A percentile compares a stretch with the other conserved stretches of the same genome.
Evolutionary conservation across 1,140 invertebrate genomes (phyloP).

Genomic region (Lepidotrigona ventralis): DNA sequence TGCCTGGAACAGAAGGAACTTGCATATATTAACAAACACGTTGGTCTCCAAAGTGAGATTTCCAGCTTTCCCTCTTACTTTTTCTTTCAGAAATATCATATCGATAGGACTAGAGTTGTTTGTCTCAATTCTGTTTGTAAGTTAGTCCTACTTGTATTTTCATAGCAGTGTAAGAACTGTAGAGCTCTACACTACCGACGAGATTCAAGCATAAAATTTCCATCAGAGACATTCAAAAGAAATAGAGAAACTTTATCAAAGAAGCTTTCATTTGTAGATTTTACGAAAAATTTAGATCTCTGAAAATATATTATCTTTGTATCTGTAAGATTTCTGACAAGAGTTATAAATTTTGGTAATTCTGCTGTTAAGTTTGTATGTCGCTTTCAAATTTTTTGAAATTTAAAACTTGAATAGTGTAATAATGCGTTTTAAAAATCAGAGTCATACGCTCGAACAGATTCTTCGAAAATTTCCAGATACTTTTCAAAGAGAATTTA

Average conservation of each 20-base stretch:
- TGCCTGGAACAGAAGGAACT: slow-evolving; percentile 83
- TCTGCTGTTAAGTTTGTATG: too few relatives aligned
- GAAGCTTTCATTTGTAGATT: too few relatives aligned
- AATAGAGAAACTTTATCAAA: too few relatives aligned
- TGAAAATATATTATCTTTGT: too few relatives aligned
- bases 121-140: background rate
- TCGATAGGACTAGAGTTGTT: background rate
- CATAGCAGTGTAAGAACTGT: background rate
- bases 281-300: too few relatives aligned
- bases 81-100: background rate
- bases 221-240: too few relatives aligned
- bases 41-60: slow-evolving; percentile 81
- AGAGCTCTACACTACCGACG: background rate
- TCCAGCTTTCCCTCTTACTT: background rate
- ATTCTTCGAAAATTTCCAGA: slow-evolving; percentile 48
- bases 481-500: slow-evolving; percentile 66
- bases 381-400: too few relatives aligned
- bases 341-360: too few relatives aligned
- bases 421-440: too few relatives aligned
- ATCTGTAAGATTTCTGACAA: too few relatives aligned
- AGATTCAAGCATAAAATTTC: too few relatives aligned
- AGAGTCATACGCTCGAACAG: background rate
- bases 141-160: background rate
- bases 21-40: slow-evolving; percentile 86
- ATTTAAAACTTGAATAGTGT: too few relatives aligned